phyloP scores from a whole-genome alignment of 30 jellyfish, hydroid and myxozoan genomes.

The Mastigias papua region DNA sequence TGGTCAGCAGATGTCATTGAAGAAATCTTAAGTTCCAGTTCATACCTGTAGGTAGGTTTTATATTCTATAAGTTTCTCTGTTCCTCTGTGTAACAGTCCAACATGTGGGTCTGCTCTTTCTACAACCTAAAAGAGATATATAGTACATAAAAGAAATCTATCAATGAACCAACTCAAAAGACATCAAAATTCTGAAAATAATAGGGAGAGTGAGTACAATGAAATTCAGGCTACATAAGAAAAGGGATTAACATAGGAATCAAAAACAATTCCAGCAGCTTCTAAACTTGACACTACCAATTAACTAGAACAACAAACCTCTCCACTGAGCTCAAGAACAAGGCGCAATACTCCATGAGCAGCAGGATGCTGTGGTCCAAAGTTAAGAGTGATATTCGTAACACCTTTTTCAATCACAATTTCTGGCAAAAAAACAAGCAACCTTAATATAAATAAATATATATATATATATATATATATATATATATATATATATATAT shows the following conservation, averaged over 20 bases:
- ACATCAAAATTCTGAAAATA: no score
- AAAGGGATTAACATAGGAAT: no score
- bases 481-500: neutral
- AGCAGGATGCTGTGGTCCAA: slow-evolving; percentile 99
- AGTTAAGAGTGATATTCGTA: slow-evolving; percentile 88
- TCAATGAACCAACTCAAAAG: no score
- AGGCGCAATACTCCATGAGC: slow-evolving; percentile 99
- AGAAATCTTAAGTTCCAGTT: no score
- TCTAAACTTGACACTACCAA: neutral
- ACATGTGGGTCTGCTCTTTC: slow-evolving; percentile 98
- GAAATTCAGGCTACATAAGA: no score
- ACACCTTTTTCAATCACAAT: slow-evolving; percentile 92
- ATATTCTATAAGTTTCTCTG: slow-evolving; percentile 96
- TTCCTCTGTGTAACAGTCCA: slow-evolving; percentile 97
- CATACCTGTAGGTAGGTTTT: slow-evolving; percentile 92
- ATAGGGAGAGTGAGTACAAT: neutral
- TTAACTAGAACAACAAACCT: slow-evolving; percentile 51
- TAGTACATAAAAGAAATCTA: no score
- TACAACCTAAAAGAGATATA: slow-evolving; percentile 68
- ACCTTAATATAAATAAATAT: neutral
- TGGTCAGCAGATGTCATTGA: no score
- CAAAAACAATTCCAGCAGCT: neutral
- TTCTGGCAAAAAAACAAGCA: slow-evolving; percentile 54
- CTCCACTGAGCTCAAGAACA: slow-evolving; percentile 96
- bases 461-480: no score